Base-by-base conservation (phyloP, 2,797 vertebrate genomes). In the Catamblyrhynchus diadema region DNA sequence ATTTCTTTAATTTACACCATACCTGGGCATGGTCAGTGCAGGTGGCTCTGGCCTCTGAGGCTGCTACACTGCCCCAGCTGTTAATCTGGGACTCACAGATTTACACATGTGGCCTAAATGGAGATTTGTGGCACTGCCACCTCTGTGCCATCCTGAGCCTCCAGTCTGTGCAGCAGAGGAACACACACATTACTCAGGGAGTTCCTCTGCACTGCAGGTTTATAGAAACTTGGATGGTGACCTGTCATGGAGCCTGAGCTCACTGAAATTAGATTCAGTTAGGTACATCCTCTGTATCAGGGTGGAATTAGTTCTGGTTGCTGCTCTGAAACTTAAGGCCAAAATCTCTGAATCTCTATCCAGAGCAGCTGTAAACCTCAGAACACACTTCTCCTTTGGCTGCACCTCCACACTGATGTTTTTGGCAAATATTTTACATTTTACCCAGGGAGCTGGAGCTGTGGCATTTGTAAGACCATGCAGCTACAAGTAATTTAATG, bases 61-160 rank as follows among this genome's bases (percentile, higher is more conserved):
- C n/a, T 44, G 41, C 50, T 54, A 2, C 16, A 15, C 39, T 16
- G 39, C 21, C 60, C 48, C 62, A 66, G 41, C 5, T 56, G 20
- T 8, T 59, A 8, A 24, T 25, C 3, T 50, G 45, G 75, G 74
- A 21, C 80, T 90, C 74, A 81, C 13, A 93, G 85, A 85, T 1
- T 8, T n/a, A 37, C 23, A 23, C 27, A 5, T 2, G 8, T 79
- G 74, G 88, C 70, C 94, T 91, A 93, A 92, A 96, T 95, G 66
- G 95, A 97, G 96, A 97, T 88, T 64, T 95, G 95, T 91, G 90
- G 92, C 80, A 54, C 56, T 94, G 93, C 93, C 95, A 88, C 61
- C 39, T 57, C 65, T 53, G 45, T 64, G 90, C 75, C 78, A 89
- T 6, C 85, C 93, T 88, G 73, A 95, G 88, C 75, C 51, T 82